Evolutionary conservation across 2,888 invertebrate species (phyloP), one percentile per base, ranked within the genome.

Genomic region (Acleris literana): DNA sequence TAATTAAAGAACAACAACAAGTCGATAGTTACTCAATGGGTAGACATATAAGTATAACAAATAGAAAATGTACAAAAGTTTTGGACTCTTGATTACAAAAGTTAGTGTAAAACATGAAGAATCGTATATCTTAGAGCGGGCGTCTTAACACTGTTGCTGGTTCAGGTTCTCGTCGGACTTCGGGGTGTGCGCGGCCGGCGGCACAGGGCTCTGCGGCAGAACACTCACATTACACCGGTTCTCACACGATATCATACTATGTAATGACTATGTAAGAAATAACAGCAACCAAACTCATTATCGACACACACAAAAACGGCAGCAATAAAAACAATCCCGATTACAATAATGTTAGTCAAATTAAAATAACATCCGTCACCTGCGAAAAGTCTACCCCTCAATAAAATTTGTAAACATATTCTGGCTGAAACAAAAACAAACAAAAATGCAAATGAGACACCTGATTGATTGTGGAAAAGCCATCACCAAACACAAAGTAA

Each of bases 151-250:
- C 83, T 94, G 93, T 81, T 95, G 94, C 81, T 95, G 94, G 90
- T 96, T 96, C 90, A 96, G 93, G 92, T 96, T 96, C 86, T 95
- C 96, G 84, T 96, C 96, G 76, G 95, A 94, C 79, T 94, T 94
- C 82, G 94, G 94, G 81, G 90, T 90, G 84, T 92, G 93, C 84
- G 88, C 86, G 78, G 87, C 86, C 76, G 93, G 93, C 82, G 95
- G 95, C 83, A 94, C 90, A 80, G 96, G 96, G 92, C 95, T 96
- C 96, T 96, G 93, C 69, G 76, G 74, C 73, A 89, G 87, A 86
- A 86, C 79, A 82, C 71, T 73, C 51, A 69, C 16, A 70, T 59
- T 62, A 68, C 51, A 68, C 51, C 43, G 57, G 54, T 16, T 62
- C 64, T 25, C 25, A 60, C 39, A 62, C 46, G 5, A 7, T n/a